Evolutionary conservation across 1,140 invertebrate genomes (phyloP), one percentile per base, ranked within the genome.

Genomic region (Diachasmimorpha longicaudata): DNA sequence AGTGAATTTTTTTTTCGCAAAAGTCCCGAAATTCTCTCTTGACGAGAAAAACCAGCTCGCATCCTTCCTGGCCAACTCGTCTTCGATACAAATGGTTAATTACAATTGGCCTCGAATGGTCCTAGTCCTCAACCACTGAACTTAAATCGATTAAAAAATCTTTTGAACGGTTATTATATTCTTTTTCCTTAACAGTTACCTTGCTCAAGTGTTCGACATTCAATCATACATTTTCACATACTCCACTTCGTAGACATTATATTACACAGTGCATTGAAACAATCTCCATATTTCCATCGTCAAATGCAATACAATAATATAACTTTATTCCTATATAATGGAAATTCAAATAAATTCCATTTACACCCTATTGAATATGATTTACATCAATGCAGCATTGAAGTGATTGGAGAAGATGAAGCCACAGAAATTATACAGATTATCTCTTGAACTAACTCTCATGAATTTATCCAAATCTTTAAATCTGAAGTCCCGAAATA

Each of bases 161-260:
- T 19, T 52, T 42, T 42, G 13, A 52, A 52, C 48, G 19, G 14
- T 48, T 9, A 19, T 16, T 2, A 52, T 52, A 19, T 0, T n/a
- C 44, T 46, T 9, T 3, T 11, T 52, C 4, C 48, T 52, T 14
- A 19, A 52, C 48, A 52, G 19, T 52, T 13, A 52, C 19, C 16
- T 16, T 52, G 9, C 9, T 13, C 14, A 16, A 19, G 9, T 52
- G 1, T 52, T 52, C 42, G 44, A 76, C 75, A 76, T 67, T 72
- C 75, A 71, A 76, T 71, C 75, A 76, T 68, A 72, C 70, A 76
- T 63, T 37, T 66, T 76, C 75, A 72, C 70, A 52, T 70, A 72
- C 44, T 55, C 70, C 52, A 72, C 44, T 21, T 42, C n/a, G 42
- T 39, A 75, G 25, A 66, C 25, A 75, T 69, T 36, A 48, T 70